A percentile compares a stretch with the other conserved stretches of the same genome.
These are phyloP conservation scores for Cyanoderma ruficeps DNA, from an alignment of 2,113 vertebrate genomes.

Conservation along the genomic window DNA sequence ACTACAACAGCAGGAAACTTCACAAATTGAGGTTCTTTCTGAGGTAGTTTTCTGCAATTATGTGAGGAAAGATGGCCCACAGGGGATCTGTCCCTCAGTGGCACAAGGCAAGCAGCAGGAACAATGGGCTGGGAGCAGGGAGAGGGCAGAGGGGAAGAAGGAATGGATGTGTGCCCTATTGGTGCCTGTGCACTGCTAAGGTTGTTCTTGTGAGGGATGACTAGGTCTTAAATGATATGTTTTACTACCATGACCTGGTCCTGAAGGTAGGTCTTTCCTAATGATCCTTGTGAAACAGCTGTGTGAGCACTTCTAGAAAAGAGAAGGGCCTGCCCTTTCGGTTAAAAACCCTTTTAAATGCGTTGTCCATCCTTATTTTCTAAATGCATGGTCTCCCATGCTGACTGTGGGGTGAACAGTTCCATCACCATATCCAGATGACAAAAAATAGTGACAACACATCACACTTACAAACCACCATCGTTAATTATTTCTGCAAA, in stretches of 20 bases:
- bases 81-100: background rate
- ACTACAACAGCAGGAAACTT: background rate
- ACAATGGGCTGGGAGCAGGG: background rate
- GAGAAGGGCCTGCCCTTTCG: background rate
- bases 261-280: background rate
- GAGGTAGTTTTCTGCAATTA: background rate
- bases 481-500: background rate
- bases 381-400: rapidly evolving
- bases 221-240: background rate
- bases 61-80: background rate
- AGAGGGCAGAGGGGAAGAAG: background rate
- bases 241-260: background rate
- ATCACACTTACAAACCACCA: background rate
- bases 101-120: background rate
- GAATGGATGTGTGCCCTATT: rapidly evolving
- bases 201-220: background rate
- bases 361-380: background rate
- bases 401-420: rapidly evolving
- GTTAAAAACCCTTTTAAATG: background rate
- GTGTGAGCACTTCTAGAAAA: background rate
- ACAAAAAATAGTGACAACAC: background rate
- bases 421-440: background rate
- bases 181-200: background rate
- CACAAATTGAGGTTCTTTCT: background rate
- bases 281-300: background rate